These are phyloP conservation scores for Anableps anableps DNA, from an alignment of 2,797 vertebrate genomes.

Conservation along the genomic window DNA sequence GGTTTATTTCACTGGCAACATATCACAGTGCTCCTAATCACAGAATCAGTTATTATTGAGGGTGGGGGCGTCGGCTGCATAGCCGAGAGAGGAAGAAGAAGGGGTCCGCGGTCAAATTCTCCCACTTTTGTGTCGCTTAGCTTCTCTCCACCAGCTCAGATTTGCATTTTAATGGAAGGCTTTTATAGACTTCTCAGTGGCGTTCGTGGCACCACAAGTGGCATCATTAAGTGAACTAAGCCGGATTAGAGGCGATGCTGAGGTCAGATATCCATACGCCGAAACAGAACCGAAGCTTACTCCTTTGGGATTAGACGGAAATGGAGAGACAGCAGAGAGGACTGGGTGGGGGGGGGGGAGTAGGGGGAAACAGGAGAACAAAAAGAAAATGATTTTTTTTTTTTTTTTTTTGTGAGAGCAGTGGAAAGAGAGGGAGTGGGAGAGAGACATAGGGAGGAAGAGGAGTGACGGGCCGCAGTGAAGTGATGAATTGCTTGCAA, in stretches of 20 bases:
- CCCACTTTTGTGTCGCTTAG: slow-evolving; percentile 93
- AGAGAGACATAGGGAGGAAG: slow-evolving; percentile 52
- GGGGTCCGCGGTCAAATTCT: slow-evolving; percentile 85
- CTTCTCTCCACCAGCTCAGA: slow-evolving; percentile 89
- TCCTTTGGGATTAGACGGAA: slow-evolving; percentile 91
- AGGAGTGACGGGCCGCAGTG: slow-evolving; percentile 58
- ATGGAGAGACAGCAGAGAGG: slow-evolving; percentile 76
- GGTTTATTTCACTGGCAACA: slow-evolving; percentile 87
- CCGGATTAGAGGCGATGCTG: slow-evolving; percentile 98
- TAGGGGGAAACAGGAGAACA: slow-evolving; percentile 3
- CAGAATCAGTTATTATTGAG: slow-evolving; percentile 92
- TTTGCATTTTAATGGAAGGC: slow-evolving; percentile 99
- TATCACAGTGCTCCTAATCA: slow-evolving; percentile 89
- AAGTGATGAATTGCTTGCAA: slow-evolving; percentile 77
- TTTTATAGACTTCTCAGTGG: slow-evolving; percentile 97
- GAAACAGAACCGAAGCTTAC: slow-evolving; percentile 87
- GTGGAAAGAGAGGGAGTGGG: slow-evolving; percentile 50
- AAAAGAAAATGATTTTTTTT: slow-evolving; percentile 65
- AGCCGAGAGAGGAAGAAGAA: slow-evolving; percentile 55
- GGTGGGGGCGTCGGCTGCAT: slow-evolving; percentile 74
- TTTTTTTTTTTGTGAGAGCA: slow-evolving; percentile 10
- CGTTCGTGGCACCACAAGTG: slow-evolving; percentile 96
- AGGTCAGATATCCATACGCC: slow-evolving; percentile 91
- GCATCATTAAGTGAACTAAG: slow-evolving; percentile 99
- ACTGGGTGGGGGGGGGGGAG: slow-evolving; percentile 65